Evolutionary conservation across 2,888 invertebrate genomes (phyloP).

Genomic region (Priocnemis perturbator): DNA sequence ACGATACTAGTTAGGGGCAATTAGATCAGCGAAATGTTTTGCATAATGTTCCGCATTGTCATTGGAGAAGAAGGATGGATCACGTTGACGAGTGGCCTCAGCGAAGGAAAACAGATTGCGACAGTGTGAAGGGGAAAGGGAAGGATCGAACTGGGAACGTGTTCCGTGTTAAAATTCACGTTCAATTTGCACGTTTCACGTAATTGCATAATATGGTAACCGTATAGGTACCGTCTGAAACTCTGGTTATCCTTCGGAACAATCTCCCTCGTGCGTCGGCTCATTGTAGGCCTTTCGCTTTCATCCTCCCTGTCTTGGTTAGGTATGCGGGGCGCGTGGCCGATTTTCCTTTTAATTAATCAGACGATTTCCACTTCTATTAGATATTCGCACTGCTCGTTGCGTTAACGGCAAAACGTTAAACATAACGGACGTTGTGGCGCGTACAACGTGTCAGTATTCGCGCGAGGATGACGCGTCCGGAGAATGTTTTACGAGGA

Average conservation of each 20-base stretch:
- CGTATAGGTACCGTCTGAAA: slow-evolving; percentile 33
- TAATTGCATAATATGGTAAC: slow-evolving; percentile 41
- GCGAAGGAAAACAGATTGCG: too few species aligned
- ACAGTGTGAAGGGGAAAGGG: too few species aligned
- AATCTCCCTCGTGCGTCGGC: slow-evolving; percentile 36
- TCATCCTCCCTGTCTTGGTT: slow-evolving; percentile 22
- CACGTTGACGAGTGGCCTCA: too few species aligned
- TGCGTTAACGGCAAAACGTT: too few species aligned
- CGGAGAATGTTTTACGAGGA: slow-evolving; percentile 22
- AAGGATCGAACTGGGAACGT: too few species aligned
- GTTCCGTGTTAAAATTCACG: slow-evolving; percentile 44
- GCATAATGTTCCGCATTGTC: too few species aligned
- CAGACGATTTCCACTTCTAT: slow-evolving; percentile 10
- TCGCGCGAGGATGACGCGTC: slow-evolving; percentile 18
- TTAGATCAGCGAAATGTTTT: too few species aligned
- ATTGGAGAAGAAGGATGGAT: too few species aligned
- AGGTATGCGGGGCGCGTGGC: slow-evolving; percentile 12
- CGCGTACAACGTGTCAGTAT: background rate
- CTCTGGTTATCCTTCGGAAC: slow-evolving; percentile 48
- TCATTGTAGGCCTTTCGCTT: slow-evolving; percentile 56
- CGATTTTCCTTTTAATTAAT: slow-evolving; percentile 33
- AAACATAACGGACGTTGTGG: slow-evolving; percentile 13
- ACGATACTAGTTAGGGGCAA: too few species aligned
- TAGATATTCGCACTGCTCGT: slow-evolving; percentile 4
- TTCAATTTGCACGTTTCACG: slow-evolving; percentile 39